Conservation (phyloP, 2,888 invertebrate genomes). For the Trissolcus brochymenae region DNA sequence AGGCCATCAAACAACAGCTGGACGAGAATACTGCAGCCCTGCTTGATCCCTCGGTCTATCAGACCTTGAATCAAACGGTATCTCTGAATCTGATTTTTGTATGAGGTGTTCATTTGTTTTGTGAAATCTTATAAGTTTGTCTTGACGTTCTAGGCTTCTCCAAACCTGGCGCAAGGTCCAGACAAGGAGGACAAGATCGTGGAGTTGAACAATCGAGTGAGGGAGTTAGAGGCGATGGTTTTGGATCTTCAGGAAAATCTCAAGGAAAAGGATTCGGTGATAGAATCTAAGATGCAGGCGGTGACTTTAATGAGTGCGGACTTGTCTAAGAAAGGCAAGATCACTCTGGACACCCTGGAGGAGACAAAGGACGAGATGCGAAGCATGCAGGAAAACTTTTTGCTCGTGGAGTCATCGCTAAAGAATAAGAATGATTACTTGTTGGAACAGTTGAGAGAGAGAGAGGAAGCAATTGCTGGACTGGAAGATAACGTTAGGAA, state of each 20-base stretch:
- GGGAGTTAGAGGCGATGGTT: constrained; percentile 85
- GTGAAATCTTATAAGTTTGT: no score
- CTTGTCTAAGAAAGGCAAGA: constrained; percentile 83
- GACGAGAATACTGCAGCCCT: constrained; percentile 74
- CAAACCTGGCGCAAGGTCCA: constrained; percentile 75
- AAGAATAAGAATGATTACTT: constrained; percentile 82
- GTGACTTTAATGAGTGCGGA: constrained; percentile 86
- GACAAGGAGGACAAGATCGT: constrained; percentile 81
- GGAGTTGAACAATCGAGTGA: constrained; percentile 83
- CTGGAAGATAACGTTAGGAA: constrained; percentile 79
- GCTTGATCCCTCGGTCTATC: constrained; percentile 61
- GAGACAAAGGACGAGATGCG: constrained; percentile 89
- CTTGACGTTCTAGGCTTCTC: constrained; percentile 26
- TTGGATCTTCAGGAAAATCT: constrained; percentile 90
- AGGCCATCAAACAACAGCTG: constrained; percentile 76
- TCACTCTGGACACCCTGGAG: constrained; percentile 84
- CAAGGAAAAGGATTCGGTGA: constrained; percentile 89
- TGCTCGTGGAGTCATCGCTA: constrained; percentile 83
- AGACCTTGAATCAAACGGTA: constrained; percentile 64
- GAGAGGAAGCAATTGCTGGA: constrained; percentile 78
- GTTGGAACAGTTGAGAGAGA: constrained; percentile 78
- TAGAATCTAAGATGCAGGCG: constrained; percentile 88
- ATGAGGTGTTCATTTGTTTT: no score
- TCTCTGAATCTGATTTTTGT: background rate
- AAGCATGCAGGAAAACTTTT: constrained; percentile 87